Evolutionary conservation across 2,797 vertebrate species (phyloP).

Genomic region (Myotis daubentonii): DNA sequence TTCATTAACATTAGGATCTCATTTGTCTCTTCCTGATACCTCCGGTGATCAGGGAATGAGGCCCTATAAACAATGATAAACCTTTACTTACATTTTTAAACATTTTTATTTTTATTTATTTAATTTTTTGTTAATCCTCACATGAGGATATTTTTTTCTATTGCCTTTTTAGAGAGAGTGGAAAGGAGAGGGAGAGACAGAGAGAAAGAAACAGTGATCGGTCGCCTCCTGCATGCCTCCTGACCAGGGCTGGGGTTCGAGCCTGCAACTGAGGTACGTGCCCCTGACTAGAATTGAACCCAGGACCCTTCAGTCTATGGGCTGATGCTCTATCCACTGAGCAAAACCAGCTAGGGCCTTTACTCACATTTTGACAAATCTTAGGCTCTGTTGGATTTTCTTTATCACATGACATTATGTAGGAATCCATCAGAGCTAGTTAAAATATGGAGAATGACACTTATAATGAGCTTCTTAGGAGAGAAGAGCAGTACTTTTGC

Average conservation of each 20-base stretch:
- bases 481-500: not conserved
- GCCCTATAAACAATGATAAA: not conserved
- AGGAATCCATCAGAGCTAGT: not conserved
- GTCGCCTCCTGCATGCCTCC: too few relatives aligned
- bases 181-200: too few relatives aligned
- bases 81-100: not conserved
- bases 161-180: too few relatives aligned
- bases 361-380: not conserved
- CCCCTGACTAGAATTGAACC: too few relatives aligned
- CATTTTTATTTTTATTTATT: too few relatives aligned
- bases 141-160: too few relatives aligned
- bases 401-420: not conserved
- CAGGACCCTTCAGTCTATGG: not conserved
- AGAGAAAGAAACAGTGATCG: too few relatives aligned
- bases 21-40: not conserved
- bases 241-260: too few relatives aligned
- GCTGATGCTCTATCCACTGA: not conserved
- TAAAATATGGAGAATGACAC: constrained; percentile 8
- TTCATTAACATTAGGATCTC: not conserved
- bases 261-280: too few relatives aligned
- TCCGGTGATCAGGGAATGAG: not conserved
- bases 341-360: not conserved
- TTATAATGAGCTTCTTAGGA: not conserved
- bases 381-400: not conserved
- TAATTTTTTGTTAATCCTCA: too few relatives aligned